Evolutionary conservation across 2,113 vertebrate genomes (phyloP).

Genomic region (Martes martes): DNA sequence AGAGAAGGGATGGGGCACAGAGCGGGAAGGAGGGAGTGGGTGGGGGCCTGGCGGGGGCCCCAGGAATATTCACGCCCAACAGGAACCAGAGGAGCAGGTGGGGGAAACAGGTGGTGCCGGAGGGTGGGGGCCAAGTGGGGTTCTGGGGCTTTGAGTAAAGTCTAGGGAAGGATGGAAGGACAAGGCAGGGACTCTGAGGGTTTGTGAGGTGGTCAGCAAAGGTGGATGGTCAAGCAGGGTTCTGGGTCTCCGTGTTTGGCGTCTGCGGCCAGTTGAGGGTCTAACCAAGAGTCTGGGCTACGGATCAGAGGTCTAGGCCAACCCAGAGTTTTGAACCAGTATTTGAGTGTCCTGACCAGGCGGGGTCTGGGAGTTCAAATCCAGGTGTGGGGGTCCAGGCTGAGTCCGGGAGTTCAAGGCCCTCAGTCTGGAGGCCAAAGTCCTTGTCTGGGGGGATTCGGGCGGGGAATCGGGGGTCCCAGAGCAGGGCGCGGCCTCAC

Average conservation of each 20-base stretch:
- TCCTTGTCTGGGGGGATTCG: neutral
- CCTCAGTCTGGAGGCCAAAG: neutral
- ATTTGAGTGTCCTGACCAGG: neutral
- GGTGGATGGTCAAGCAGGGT: neutral
- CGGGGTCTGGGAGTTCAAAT: neutral
- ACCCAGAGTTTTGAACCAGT: neutral
- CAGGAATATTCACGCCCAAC: neutral
- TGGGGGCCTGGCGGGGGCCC: neutral
- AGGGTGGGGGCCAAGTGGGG: neutral
- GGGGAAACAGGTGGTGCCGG: neutral
- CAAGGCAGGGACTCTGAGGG: neutral
- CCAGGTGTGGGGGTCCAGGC: neutral
- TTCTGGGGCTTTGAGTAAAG: neutral
- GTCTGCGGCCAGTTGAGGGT: neutral
- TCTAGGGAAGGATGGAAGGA: neutral
- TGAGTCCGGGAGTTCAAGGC: neutral
- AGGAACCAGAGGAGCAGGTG: neutral
- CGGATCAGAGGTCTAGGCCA: neutral
- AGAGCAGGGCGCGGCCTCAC: slow-evolving; percentile 79
- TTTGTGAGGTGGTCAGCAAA: neutral
- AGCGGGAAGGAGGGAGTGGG: neutral
- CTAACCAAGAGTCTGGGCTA: neutral
- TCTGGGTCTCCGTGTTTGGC: neutral
- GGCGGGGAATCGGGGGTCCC: neutral
- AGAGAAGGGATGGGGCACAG: neutral